phyloP scores from a whole-genome alignment of 2,797 vertebrate genomes.

The Sebastes baramenuke region DNA sequence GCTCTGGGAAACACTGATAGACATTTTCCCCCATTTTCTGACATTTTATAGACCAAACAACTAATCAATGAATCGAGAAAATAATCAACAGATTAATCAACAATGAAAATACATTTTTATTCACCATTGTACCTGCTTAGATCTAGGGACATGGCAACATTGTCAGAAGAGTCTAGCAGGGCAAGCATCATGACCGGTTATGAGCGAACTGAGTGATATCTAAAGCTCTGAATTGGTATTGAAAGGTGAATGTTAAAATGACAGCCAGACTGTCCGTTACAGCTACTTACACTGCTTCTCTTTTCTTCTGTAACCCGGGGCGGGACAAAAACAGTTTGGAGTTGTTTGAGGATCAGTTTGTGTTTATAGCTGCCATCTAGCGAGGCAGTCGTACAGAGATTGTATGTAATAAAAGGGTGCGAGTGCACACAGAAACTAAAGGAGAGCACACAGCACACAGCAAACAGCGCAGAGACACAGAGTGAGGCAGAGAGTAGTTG shows the following conservation, averaged over 20 bases:
- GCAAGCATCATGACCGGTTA: not conserved
- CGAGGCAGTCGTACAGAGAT: constrained; percentile 48
- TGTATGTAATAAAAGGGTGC: constrained; percentile 62
- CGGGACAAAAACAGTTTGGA: constrained; percentile 34
- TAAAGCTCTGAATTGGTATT: not conserved
- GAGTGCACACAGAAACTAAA: constrained; percentile 17
- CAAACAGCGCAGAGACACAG: constrained; percentile 24
- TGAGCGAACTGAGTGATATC: not conserved
- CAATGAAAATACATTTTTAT: not conserved
- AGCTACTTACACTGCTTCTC: not conserved
- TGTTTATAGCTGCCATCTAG: constrained; percentile 61
- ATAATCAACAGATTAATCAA: not conserved
- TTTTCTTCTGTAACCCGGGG: not conserved
- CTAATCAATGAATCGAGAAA: not conserved
- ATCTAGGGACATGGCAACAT: not conserved
- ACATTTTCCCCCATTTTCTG: too few relatives aligned
- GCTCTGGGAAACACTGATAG: too few relatives aligned
- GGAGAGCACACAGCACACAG: not conserved
- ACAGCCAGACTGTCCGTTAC: not conserved
- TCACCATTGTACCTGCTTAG: not conserved
- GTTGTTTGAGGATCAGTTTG: constrained; percentile 61
- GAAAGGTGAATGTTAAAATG: not conserved
- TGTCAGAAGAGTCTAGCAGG: not conserved
- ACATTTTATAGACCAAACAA: too few relatives aligned
- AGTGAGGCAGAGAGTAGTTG: constrained; percentile 56